These are phyloP conservation scores for Triplophysa rosa DNA, from an alignment of 2,113 vertebrate species.

Conservation along the genomic window DNA sequence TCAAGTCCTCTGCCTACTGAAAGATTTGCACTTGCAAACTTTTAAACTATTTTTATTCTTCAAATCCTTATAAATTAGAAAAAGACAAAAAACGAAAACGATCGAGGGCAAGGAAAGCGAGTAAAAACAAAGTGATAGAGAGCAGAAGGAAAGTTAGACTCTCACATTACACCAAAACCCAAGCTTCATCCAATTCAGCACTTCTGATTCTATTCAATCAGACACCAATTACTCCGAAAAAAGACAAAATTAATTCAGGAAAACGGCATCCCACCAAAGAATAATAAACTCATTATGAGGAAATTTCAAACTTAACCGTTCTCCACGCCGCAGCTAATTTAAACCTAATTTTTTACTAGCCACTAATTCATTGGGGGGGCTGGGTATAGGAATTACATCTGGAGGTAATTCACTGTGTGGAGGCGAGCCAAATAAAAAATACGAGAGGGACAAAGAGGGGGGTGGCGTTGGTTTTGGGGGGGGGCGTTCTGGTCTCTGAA, in stretches of 20 bases:
- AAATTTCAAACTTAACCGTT: conserved; percentile 70
- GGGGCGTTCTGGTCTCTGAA: conserved; percentile 61
- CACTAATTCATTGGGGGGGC: conserved; percentile 73
- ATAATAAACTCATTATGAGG: conserved; percentile 77
- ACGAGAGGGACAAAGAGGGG: conserved; percentile 42
- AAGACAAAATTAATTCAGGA: conserved; percentile 65
- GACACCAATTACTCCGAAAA: conserved; percentile 59
- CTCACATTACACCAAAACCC: conserved; percentile 47
- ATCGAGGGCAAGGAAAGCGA: neutral
- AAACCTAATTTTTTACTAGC: conserved; percentile 78
- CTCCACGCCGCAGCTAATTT: conserved; percentile 72
- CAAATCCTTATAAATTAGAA: too few relatives aligned
- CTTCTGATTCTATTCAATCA: conserved; percentile 61
- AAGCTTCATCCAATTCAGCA: conserved; percentile 48
- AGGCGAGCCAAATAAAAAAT: conserved; percentile 66
- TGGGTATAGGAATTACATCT: conserved; percentile 74
- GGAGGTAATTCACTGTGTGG: conserved; percentile 76
- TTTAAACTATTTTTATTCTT: too few relatives aligned
- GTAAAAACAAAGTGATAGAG: neutral
- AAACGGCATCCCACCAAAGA: conserved; percentile 70
- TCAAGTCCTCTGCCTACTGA: too few relatives aligned
- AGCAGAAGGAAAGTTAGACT: conserved; percentile 25
- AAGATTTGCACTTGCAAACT: too few relatives aligned
- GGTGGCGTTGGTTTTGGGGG: conserved; percentile 46
- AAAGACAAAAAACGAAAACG: too few relatives aligned